A percentile compares a stretch with the other conserved stretches of the same genome.
phyloP scores from a whole-genome alignment of 2,113 vertebrate species.

The Dipodomys spectabilis region DNA sequence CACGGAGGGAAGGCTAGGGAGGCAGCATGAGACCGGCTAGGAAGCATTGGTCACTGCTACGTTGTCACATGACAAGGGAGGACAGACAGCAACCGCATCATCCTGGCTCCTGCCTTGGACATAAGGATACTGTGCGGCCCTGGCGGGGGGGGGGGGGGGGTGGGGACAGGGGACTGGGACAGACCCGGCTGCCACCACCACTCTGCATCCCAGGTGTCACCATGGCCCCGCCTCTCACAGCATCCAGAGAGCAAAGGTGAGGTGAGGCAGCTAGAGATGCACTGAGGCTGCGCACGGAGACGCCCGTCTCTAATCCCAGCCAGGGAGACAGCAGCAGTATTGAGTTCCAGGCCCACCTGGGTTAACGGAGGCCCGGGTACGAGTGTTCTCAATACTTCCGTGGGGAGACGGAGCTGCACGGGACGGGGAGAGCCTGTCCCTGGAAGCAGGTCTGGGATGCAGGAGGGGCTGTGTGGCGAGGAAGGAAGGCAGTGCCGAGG shows the following conservation, averaged over 20 bases:
- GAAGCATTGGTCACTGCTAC: background rate
- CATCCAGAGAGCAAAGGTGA: background rate
- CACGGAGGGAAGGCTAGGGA: background rate
- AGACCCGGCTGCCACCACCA: background rate
- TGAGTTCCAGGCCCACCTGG: background rate
- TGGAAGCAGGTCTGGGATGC: no score
- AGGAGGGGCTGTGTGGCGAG: no score
- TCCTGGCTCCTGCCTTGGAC: background rate
- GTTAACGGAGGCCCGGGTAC: no score
- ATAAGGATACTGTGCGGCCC: no score
- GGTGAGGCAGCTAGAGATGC: no score
- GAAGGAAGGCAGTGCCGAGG: no score
- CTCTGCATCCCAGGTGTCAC: background rate
- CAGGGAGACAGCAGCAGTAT: no score
- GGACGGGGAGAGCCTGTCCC: no score
- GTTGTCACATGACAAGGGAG: background rate
- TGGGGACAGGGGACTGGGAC: background rate
- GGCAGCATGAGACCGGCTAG: fast-evolving
- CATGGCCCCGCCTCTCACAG: background rate
- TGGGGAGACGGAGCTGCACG: no score
- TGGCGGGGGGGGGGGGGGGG: no score
- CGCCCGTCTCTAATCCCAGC: background rate
- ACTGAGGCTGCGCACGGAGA: background rate
- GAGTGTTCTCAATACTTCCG: no score
- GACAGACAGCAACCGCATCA: no score